phyloP scores from a whole-genome alignment of 2,113 vertebrate genomes.

The Trematocara stigmaticum region DNA sequence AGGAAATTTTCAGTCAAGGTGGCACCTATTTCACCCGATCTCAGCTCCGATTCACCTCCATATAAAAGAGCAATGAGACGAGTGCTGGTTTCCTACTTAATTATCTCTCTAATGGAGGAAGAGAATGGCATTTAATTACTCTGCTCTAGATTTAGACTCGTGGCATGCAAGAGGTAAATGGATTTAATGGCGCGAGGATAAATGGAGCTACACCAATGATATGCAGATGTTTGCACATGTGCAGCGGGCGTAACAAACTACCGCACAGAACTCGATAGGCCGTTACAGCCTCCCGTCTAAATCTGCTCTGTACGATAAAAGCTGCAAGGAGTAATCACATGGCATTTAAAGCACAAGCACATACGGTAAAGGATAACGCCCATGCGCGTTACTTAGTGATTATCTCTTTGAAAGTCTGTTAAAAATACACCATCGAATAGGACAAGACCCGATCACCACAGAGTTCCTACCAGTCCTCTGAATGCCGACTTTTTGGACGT shows the following conservation, averaged over 20 bases:
- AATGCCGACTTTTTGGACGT: neutral
- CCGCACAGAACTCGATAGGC: slow-evolving; percentile 32
- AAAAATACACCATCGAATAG: slow-evolving; percentile 2
- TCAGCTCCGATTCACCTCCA: slow-evolving; percentile 24
- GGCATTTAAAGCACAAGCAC: slow-evolving; percentile 22
- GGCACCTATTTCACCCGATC: slow-evolving; percentile 42
- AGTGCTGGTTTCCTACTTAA: slow-evolving; percentile 64
- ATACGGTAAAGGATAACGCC: slow-evolving; percentile 7
- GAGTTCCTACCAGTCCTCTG: neutral
- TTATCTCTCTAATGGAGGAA: slow-evolving; percentile 73
- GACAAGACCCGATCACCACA: neutral
- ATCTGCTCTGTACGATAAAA: slow-evolving; percentile 6
- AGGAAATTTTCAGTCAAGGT: slow-evolving; percentile 38
- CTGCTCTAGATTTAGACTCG: slow-evolving; percentile 64
- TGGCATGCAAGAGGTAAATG: slow-evolving; percentile 64
- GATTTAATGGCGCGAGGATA: slow-evolving; percentile 74
- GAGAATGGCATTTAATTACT: slow-evolving; percentile 75
- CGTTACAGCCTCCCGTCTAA: slow-evolving; percentile 3
- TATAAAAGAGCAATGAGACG: slow-evolving; percentile 54
- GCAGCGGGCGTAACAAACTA: slow-evolving; percentile 49
- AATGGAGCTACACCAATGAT: slow-evolving; percentile 56
- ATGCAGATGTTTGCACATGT: slow-evolving; percentile 72
- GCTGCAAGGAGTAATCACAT: slow-evolving; percentile 14
- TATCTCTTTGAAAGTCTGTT: neutral
- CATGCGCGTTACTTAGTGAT: neutral